Base-by-base conservation (phyloP, 1,140 invertebrate genomes). In the Zophobas morio region DNA sequence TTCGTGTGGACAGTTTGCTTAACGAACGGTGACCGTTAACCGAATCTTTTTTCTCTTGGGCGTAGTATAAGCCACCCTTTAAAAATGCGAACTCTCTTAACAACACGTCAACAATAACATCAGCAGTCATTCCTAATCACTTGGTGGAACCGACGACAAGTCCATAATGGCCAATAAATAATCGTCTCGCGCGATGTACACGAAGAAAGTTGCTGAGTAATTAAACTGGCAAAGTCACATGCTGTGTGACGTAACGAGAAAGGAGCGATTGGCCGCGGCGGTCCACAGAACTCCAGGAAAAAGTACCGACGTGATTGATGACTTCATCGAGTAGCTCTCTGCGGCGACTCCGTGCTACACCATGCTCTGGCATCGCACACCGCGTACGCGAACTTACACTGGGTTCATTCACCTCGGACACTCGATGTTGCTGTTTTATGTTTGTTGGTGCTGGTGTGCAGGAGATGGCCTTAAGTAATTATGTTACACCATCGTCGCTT, bases 381-480 rank as follows among this genome's bases (percentile, higher is more conserved):
- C 46, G 47, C 70, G 70, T 72, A 56, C 53, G 70, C 70, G 70
- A 72, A 72, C 70, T 72, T 56, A 53, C 35, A 37, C 5, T 47
- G 47, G 47, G 70, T 49, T 72, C 70, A 72, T 72, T 72, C 70
- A 72, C 70, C 70, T 72, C 47, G 46, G 36, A 32, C 66, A 56
- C 70, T 70, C 76, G 74, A 77, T 77, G 76, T 77, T 77, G 76
- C 76, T 77, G 56, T 73, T 73, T 66, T 66, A 66, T 66, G 60
- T 66, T 60, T 66, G 60, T 66, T 66, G 60, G 60, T 20, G 20
- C 37, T 66, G 60, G 20, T 42, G 60, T 66, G 60, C 39, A 66
- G 60, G 49, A 5, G 49, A 51, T 51, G 49, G 49, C 42, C 60
- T 66, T 66, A 66, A 66, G 37, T 66, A 66, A 66, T 39, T 33